Percentiles rank a stretch among this genome's conserved stretches.
phyloP scores from a whole-genome alignment of 2,888 invertebrate genomes.

The Drosophila pseudotalamancana region DNA sequence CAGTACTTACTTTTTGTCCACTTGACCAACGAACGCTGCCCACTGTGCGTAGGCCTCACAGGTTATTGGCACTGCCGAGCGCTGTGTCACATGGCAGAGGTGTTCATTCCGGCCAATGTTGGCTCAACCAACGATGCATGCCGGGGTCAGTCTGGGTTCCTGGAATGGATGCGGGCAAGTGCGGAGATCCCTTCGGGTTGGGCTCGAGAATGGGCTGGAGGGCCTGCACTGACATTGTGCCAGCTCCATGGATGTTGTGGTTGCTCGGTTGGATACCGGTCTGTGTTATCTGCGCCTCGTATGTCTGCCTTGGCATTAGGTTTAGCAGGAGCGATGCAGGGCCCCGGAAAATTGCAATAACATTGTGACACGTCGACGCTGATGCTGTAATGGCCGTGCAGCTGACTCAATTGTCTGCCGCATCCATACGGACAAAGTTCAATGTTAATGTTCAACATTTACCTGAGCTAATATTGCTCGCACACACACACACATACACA shows the following conservation, averaged over 20 bases:
- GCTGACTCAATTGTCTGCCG: slow-evolving; percentile 37
- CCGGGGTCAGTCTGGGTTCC: slow-evolving; percentile 40
- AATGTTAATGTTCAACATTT: slow-evolving; percentile 80
- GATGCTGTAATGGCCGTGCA: slow-evolving; percentile 16
- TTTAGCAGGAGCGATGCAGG: slow-evolving; percentile 51
- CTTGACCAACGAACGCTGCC: neutral
- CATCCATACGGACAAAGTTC: slow-evolving; percentile 68
- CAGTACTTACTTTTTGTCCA: too few relatives aligned
- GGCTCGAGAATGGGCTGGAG: neutral
- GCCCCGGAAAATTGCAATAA: slow-evolving; percentile 75
- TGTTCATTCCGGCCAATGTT: slow-evolving; percentile 59
- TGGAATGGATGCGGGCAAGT: slow-evolving; percentile 38
- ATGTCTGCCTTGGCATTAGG: slow-evolving; percentile 59
- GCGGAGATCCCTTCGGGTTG: neutral
- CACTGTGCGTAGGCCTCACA: slow-evolving; percentile 23
- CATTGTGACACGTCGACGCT: slow-evolving; percentile 62
- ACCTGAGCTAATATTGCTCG: slow-evolving; percentile 75
- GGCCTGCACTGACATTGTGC: slow-evolving; percentile 10
- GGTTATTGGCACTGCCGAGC: slow-evolving; percentile 27
- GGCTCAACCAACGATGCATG: slow-evolving; percentile 70
- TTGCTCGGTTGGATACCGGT: slow-evolving; percentile 17
- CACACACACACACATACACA: slow-evolving; percentile 33
- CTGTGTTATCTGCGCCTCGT: slow-evolving; percentile 53
- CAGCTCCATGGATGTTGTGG: slow-evolving; percentile 32
- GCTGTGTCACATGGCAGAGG: slow-evolving; percentile 34